These are phyloP conservation scores for Tragelaphus scriptus DNA, from an alignment of 2,113 vertebrate species.

Conservation along the genomic window DNA sequence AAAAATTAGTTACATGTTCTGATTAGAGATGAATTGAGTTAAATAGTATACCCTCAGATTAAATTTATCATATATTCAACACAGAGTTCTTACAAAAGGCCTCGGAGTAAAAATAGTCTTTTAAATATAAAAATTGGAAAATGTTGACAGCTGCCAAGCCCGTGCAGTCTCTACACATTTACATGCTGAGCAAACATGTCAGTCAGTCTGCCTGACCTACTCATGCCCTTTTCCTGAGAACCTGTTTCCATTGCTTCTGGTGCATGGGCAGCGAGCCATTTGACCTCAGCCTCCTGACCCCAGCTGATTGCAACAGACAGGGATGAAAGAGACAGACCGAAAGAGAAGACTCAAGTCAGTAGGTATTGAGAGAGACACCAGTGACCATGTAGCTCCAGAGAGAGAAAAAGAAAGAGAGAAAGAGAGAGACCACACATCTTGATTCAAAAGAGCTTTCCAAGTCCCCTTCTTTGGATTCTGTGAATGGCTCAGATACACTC, in stretches of 20 bases:
- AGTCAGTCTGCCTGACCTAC: not conserved
- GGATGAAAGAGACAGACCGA: not conserved
- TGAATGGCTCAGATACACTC: not conserved
- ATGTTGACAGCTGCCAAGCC: conserved; percentile 32
- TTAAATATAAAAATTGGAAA: conserved; percentile 33
- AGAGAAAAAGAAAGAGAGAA: not conserved
- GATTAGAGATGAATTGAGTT: conserved; percentile 41
- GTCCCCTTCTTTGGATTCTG: not conserved
- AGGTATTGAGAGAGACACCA: not conserved
- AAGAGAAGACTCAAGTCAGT: not conserved
- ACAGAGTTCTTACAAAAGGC: not conserved
- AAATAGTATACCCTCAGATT: conserved; percentile 40
- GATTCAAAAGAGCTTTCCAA: not conserved
- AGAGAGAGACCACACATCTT: not conserved
- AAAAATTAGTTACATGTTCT: conserved; percentile 58
- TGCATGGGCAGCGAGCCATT: not conserved
- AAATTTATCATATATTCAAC: conserved; percentile 56
- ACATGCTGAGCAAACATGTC: not conserved
- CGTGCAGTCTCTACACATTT: not conserved
- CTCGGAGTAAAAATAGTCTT: conserved; percentile 15
- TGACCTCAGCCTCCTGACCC: not conserved
- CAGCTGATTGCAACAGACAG: not conserved
- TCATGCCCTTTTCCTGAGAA: not conserved
- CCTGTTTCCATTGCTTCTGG: not conserved
- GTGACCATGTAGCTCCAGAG: not conserved